Conservation (phyloP, 2,797 vertebrate genomes). For the Lepilemur septentrionalis region DNA sequence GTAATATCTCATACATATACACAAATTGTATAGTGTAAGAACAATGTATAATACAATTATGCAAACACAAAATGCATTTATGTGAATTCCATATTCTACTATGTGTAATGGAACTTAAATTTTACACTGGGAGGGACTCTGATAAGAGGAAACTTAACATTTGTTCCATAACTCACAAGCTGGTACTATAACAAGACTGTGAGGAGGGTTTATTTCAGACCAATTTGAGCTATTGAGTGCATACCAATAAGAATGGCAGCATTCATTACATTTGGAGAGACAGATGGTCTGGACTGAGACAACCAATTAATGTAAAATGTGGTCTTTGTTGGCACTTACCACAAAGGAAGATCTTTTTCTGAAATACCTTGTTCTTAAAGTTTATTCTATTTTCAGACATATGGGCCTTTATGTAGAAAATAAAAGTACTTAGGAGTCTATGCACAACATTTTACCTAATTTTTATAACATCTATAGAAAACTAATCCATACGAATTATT, state of each 20-base stretch:
- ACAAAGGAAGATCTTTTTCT: constrained; percentile 77
- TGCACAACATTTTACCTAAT: constrained; percentile 44
- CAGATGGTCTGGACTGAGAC: constrained; percentile 87
- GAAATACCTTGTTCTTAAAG: constrained; percentile 79
- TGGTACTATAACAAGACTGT: constrained; percentile 64
- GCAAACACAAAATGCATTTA: background rate
- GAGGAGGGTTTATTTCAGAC: constrained; percentile 80
- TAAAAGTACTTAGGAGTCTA: constrained; percentile 26
- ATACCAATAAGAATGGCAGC: constrained; percentile 81
- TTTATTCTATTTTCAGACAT: constrained; percentile 80
- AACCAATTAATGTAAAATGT: constrained; percentile 87
- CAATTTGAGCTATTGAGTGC: constrained; percentile 82
- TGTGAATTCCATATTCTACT: background rate
- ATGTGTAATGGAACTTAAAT: background rate
- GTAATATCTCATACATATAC: background rate
- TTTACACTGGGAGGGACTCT: background rate
- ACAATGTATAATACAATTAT: background rate
- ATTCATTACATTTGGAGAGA: constrained; percentile 83
- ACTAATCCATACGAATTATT: background rate
- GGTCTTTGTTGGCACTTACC: constrained; percentile 83
- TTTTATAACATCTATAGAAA: constrained; percentile 49
- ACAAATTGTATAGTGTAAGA: background rate
- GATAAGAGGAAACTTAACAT: constrained; percentile 51
- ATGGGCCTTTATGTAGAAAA: constrained; percentile 48
- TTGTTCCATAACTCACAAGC: constrained; percentile 36